These are phyloP conservation scores for Actinia equina DNA, from an alignment of 64 coral and sea anemone species.

Conservation along the genomic window DNA sequence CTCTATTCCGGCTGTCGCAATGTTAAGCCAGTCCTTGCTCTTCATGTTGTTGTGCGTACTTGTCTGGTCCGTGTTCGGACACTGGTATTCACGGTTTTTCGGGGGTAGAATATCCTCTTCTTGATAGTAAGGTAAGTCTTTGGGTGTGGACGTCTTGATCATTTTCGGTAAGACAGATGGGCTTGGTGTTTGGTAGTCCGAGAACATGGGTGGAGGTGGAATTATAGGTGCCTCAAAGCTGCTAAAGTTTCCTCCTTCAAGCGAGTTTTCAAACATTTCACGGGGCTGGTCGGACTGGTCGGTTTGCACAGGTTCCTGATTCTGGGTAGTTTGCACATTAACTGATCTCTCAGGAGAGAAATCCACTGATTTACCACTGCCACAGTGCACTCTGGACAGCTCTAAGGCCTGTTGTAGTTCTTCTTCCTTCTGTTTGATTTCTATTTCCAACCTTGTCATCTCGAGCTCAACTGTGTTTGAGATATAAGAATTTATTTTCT, in stretches of 20 bases:
- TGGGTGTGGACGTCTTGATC: background rate
- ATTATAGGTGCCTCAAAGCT: background rate
- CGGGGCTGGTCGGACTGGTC: background rate
- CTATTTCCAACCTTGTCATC: background rate
- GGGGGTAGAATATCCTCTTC: background rate
- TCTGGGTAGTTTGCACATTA: background rate
- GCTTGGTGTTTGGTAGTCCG: background rate
- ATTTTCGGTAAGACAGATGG: background rate
- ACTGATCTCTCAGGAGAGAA: slow-evolving; percentile 1
- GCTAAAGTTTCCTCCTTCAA: background rate
- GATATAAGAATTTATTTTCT: slow-evolving; percentile 10
- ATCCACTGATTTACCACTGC: background rate
- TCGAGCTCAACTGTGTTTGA: background rate
- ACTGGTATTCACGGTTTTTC: background rate
- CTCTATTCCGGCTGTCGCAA: background rate
- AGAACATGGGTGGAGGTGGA: background rate
- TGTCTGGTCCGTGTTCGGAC: background rate
- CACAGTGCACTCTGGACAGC: background rate
- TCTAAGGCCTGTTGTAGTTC: background rate
- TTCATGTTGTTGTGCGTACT: background rate
- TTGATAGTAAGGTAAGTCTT: background rate
- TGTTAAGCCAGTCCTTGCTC: background rate
- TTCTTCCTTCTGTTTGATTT: slow-evolving; percentile 11
- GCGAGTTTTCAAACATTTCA: background rate
- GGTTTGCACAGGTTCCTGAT: background rate